Evolutionary conservation across 2,797 vertebrate genomes (phyloP).

Genomic region (Hippoglossus hippoglossus): DNA sequence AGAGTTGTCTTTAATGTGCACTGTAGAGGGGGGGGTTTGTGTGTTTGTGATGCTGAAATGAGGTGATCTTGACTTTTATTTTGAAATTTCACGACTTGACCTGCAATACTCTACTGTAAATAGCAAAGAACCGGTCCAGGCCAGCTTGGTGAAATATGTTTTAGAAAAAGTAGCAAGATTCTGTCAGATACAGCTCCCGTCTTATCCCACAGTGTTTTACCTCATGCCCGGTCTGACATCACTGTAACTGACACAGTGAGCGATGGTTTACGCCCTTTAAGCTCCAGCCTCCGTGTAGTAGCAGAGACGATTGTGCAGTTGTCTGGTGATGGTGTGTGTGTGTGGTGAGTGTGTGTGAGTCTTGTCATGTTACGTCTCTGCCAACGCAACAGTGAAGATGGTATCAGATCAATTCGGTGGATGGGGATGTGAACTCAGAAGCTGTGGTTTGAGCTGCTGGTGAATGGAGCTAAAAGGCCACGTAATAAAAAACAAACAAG

Average conservation of each 20-base stretch:
- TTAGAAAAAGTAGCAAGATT: constrained; percentile 20
- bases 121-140: constrained; percentile 37
- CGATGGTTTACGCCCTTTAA: constrained; percentile 51
- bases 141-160: constrained; percentile 29
- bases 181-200: constrained; percentile 11
- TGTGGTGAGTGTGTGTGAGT: background rate
- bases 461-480: constrained; percentile 56
- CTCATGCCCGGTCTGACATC: constrained; percentile 44
- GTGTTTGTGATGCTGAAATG: background rate
- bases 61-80: constrained; percentile 6
- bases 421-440: constrained; percentile 5
- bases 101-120: constrained; percentile 34
- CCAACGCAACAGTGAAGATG: constrained; percentile 57
- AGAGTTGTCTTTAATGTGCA: constrained; percentile 31
- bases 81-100: constrained; percentile 29
- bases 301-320: constrained; percentile 48
- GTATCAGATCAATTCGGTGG: constrained; percentile 24
- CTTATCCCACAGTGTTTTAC: constrained; percentile 50
- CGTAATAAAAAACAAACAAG: background rate
- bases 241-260: constrained; percentile 58
- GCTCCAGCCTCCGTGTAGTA: constrained; percentile 52
- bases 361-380: constrained; percentile 57
- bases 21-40: background rate
- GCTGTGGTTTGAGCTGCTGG: constrained; percentile 24
- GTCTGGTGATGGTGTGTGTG: background rate